Base-by-base conservation (phyloP, 2,113 vertebrate genomes). In the Pica pica region DNA sequence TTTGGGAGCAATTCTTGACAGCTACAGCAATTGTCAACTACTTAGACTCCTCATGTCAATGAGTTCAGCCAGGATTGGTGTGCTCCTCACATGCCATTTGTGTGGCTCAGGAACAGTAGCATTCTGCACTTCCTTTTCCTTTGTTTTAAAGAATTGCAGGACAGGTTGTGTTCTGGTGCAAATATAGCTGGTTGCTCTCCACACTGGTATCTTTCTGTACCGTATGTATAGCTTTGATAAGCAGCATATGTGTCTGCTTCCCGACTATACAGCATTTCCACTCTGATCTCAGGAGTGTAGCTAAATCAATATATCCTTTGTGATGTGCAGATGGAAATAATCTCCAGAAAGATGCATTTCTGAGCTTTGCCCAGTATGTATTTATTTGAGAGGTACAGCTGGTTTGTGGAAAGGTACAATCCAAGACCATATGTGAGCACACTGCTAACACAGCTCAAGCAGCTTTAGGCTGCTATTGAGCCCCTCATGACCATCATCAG, bases 261-360 rank as follows among this genome's bases (percentile, higher is more conserved):
- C 88, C 56, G 0, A 35, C 93, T 94, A 41, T 94, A 80, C 82
- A 81, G 47, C 89, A 85, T 86, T 96, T 96, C 95, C 90, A 97
- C 92, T 94, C 88, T 95, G 95, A 96, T 96, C 95, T 96, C 95
- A 93, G 92, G 95, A 94, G 96, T 90, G 76, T 33, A 93, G 90
- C 93, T 95, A 94, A 95, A 93, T 94, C 94, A 96, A 90, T 96
- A 93, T 95, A 64, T 90, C 90, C 88, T 97, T 97, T 97, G 94
- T 93, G 90, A 92, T 90, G 90, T 81, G 88, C 95, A 97, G 94
- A 95, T 97, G 96, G 96, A 96, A 97, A 94, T 96, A 96, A 97
- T 96, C 94, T 94, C 93, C 33, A 86, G 95, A 83, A 97, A 93
- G 90, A 94, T 88, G 96, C 83, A 78, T 96, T 96, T 93, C 95